phyloP scores from a whole-genome alignment of 2,113 vertebrate species.

The Potamarius usumacintae region DNA sequence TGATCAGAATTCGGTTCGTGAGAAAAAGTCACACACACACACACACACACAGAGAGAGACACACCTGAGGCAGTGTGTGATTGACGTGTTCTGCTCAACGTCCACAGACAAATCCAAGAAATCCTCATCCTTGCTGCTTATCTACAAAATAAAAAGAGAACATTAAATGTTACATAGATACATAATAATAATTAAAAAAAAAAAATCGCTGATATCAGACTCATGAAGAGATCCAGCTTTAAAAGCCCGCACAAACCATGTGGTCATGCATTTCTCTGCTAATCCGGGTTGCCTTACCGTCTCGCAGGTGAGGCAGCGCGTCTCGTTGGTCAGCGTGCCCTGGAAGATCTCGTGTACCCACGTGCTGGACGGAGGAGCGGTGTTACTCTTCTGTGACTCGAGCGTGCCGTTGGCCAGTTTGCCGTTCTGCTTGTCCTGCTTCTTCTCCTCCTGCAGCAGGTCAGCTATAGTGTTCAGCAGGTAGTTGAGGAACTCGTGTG shows the following conservation, averaged over 20 bases:
- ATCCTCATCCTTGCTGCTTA: slow-evolving; percentile 99
- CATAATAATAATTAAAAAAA: not conserved
- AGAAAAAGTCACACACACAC: not conserved
- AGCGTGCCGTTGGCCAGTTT: slow-evolving; percentile 89
- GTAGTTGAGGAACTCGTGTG: slow-evolving; percentile 97
- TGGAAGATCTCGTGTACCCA: slow-evolving; percentile 99
- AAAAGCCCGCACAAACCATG: not conserved
- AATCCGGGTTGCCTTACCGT: slow-evolving; percentile 73
- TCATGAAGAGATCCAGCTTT: not conserved
- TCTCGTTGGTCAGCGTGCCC: slow-evolving; percentile 98
- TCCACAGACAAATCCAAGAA: slow-evolving; percentile 98
- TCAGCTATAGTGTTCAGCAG: slow-evolving; percentile 96
- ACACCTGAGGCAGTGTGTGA: slow-evolving; percentile 97
- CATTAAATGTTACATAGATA: not conserved
- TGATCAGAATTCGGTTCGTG: too few relatives aligned
- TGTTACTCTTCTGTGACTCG: slow-evolving; percentile 85
- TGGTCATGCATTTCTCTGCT: not conserved
- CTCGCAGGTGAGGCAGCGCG: slow-evolving; percentile 97
- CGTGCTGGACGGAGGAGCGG: slow-evolving; percentile 81
- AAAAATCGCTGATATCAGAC: not conserved
- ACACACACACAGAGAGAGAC: not conserved
- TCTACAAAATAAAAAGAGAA: slow-evolving; percentile 69
- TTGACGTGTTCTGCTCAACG: slow-evolving; percentile 97
- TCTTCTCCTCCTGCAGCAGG: slow-evolving; percentile 95
- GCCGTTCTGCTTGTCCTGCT: slow-evolving; percentile 94